These are phyloP conservation scores for Amblyjoppa proteus DNA, from an alignment of 2,888 invertebrate species.

Conservation along the genomic window DNA sequence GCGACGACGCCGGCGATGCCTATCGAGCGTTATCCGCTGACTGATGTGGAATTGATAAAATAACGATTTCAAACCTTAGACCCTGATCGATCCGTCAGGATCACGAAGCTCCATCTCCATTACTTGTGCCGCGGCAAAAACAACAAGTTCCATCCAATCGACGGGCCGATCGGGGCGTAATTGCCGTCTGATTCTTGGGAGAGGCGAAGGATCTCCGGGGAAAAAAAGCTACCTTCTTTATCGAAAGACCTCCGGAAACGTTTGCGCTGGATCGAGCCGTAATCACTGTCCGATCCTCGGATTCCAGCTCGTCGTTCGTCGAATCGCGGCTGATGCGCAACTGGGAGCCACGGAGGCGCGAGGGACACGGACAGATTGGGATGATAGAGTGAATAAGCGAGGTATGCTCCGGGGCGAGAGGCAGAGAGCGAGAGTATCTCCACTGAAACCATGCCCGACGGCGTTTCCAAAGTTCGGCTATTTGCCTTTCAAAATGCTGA, in stretches of 20 bases:
- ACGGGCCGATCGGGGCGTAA: neutral
- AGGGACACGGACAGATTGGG: slow-evolving; percentile 32
- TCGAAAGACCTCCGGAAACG: neutral
- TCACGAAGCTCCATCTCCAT: neutral
- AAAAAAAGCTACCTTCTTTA: slow-evolving; percentile 1
- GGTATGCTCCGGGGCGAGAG: neutral
- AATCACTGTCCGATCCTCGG: slow-evolving; percentile 35
- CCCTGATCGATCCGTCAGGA: slow-evolving; percentile 9
- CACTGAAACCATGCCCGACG: slow-evolving; percentile 77
- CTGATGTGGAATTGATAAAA: slow-evolving; percentile 19
- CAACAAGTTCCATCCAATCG: neutral
- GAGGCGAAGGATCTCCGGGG: neutral
- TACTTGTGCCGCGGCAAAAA: neutral
- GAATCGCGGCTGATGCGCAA: slow-evolving; percentile 6
- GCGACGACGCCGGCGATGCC: slow-evolving; percentile 10
- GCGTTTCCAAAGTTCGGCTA: slow-evolving; percentile 75
- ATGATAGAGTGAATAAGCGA: slow-evolving; percentile 27
- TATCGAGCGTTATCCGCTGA: slow-evolving; percentile 32
- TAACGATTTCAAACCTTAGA: neutral
- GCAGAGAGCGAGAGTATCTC: slow-evolving; percentile 29
- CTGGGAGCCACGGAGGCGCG: slow-evolving; percentile 17
- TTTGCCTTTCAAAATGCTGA: slow-evolving; percentile 78
- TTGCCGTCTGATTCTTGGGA: neutral
- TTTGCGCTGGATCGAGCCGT: slow-evolving; percentile 19
- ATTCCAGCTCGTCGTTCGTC: neutral